These are phyloP conservation scores for Melieria crassipennis DNA, from an alignment of 2,888 invertebrate species.

Conservation along the genomic window DNA sequence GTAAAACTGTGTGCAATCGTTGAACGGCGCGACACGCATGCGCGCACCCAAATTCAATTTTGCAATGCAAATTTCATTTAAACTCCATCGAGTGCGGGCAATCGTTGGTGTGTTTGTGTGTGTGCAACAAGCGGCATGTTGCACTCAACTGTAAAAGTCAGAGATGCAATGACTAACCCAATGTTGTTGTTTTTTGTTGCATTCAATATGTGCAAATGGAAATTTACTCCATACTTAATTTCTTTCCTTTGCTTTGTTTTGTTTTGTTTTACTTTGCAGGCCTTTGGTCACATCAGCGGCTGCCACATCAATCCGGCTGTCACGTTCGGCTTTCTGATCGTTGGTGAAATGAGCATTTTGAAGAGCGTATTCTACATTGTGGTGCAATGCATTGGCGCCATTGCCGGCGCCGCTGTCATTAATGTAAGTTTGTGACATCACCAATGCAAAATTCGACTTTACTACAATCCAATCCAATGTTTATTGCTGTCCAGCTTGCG, in stretches of 20 bases:
- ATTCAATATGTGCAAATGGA: not conserved
- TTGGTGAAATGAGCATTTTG: conserved; percentile 83
- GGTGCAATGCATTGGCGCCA: conserved; percentile 83
- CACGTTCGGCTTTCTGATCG: conserved; percentile 80
- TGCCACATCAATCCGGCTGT: conserved; percentile 95
- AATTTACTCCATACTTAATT: not conserved
- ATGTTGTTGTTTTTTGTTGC: too few relatives aligned
- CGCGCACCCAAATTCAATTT: conserved; percentile 20
- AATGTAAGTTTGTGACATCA: conserved; percentile 68
- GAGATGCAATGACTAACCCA: too few relatives aligned
- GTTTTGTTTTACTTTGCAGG: conserved; percentile 67
- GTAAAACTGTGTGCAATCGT: not conserved
- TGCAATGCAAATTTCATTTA: conserved; percentile 21
- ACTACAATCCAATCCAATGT: not conserved
- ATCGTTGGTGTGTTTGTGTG: not conserved
- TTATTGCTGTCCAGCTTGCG: conserved; percentile 46
- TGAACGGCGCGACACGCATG: conserved; percentile 15
- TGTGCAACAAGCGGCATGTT: not conserved
- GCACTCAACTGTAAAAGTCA: too few relatives aligned
- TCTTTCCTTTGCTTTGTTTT: not conserved
- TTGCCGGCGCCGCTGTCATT: conserved; percentile 81
- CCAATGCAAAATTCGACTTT: not conserved
- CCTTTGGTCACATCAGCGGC: conserved; percentile 86
- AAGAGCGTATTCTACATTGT: conserved; percentile 83
- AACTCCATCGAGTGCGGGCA: too few relatives aligned